Evolutionary conservation across 2,113 vertebrate genomes (phyloP).

Genomic region (Corynorhinus townsendii): DNA sequence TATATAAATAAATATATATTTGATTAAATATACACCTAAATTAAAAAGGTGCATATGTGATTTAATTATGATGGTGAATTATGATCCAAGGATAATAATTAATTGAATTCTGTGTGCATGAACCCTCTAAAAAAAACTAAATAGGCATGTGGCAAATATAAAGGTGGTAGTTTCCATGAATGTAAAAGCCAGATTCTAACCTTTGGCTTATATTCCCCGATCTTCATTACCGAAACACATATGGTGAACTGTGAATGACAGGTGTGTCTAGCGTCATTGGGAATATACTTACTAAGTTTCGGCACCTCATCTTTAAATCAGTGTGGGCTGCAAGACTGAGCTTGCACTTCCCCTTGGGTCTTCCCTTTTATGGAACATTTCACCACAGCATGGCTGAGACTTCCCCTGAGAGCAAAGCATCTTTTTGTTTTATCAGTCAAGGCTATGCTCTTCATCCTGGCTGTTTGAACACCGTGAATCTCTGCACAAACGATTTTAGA

Average conservation of each 20-base stretch:
- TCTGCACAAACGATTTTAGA: neutral
- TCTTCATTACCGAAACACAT: neutral
- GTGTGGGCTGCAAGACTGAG: neutral
- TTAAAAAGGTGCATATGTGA: neutral
- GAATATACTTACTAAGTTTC: neutral
- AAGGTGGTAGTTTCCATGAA: neutral
- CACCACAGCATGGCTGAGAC: rapidly evolving
- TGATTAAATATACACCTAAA: neutral
- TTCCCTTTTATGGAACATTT: neutral
- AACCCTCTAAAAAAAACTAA: neutral
- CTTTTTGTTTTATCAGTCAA: neutral
- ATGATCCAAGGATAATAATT: neutral
- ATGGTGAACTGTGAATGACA: neutral
- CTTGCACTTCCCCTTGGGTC: neutral
- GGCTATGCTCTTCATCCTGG: neutral
- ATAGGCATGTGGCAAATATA: neutral
- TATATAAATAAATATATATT: neutral
- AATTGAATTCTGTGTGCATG: neutral
- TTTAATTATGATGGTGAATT: neutral
- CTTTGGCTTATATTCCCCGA: neutral
- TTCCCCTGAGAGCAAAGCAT: neutral
- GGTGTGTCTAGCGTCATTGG: rapidly evolving
- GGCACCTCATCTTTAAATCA: neutral
- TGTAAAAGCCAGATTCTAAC: neutral
- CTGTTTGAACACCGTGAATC: neutral